These are phyloP conservation scores for Macroglossus sobrinus DNA, from an alignment of 2,113 vertebrate species.

Conservation along the genomic window DNA sequence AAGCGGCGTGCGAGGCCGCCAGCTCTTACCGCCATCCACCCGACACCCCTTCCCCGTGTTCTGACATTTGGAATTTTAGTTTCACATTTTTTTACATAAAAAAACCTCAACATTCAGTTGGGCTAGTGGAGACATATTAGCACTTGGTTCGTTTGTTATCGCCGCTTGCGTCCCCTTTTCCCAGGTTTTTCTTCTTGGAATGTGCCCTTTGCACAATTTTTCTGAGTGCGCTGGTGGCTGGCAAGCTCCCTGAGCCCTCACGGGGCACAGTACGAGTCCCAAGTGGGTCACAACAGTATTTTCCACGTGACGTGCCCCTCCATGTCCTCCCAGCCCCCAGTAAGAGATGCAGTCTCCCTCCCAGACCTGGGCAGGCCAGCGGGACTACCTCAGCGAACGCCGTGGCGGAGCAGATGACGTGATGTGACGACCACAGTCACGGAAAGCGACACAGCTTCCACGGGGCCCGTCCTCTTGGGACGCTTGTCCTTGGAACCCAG, in stretches of 20 bases:
- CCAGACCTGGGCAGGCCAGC: no score
- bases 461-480: not conserved
- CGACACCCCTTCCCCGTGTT: not conserved
- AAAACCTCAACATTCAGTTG: not conserved
- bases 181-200: not conserved
- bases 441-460: not conserved
- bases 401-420: not conserved
- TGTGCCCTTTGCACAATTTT: not conserved
- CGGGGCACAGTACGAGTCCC: not conserved
- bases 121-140: not conserved
- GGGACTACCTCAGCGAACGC: not conserved
- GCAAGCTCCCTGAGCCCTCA: not conserved
- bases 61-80: not conserved
- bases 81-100: not conserved
- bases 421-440: not conserved
- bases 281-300: not conserved
- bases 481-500: not conserved
- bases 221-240: not conserved
- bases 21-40: not conserved
- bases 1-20: no score
- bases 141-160: not conserved
- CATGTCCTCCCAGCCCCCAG: no score
- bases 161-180: not conserved
- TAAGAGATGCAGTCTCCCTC: not conserved
- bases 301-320: not conserved